These are phyloP conservation scores for Perodicticus potto DNA, from an alignment of 2,797 vertebrate genomes.

Conservation along the genomic window DNA sequence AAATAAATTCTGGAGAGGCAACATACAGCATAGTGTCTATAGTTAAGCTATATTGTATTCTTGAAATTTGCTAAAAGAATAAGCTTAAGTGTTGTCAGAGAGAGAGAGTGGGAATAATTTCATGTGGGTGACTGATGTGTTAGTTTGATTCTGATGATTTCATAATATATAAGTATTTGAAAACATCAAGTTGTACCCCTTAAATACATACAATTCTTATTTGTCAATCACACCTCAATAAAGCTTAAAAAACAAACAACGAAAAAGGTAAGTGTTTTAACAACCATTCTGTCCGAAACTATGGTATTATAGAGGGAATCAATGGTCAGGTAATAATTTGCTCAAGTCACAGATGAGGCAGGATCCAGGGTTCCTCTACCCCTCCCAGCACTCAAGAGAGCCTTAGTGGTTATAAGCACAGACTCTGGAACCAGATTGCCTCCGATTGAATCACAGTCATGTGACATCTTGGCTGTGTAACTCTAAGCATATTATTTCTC, in stretches of 20 bases:
- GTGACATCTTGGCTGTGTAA: not conserved
- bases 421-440: not conserved
- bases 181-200: not conserved
- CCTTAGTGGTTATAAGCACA: not conserved
- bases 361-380: fast-evolving
- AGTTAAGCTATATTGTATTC: not conserved
- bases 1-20: not conserved
- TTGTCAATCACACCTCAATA: not conserved
- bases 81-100: not conserved
- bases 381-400: not conserved
- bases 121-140: not conserved
- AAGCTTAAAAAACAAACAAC: too few relatives aligned
- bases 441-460: not conserved
- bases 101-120: not conserved
- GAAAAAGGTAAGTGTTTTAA: not conserved
- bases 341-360: not conserved
- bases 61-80: not conserved
- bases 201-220: not conserved
- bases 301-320: not conserved
- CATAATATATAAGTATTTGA: not conserved
- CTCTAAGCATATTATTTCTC: not conserved
- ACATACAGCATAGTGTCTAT: not conserved
- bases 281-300: not conserved
- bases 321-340: not conserved
- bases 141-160: not conserved